Conservation (phyloP, 1,140 invertebrate genomes). For the Orchestia grillus region DNA sequence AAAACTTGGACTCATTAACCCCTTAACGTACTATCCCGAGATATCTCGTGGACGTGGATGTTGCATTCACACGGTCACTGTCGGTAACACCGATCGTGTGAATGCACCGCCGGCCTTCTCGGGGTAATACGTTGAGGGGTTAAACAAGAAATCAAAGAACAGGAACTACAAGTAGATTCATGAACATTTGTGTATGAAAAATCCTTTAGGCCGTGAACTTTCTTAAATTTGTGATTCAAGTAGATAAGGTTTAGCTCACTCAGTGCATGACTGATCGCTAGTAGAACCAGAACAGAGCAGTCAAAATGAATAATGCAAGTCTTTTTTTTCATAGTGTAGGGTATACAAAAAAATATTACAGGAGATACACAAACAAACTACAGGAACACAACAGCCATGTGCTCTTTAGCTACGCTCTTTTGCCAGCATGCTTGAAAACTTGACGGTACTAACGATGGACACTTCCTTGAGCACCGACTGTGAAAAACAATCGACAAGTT, state of each 20-base stretch:
- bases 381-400: neutral
- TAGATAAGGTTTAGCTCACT: neutral
- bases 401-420: neutral
- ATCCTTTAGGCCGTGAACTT: neutral
- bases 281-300: too few relatives aligned
- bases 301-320: neutral
- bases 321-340: neutral
- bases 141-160: neutral
- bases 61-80: too few relatives aligned
- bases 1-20: too few relatives aligned
- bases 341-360: neutral
- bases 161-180: neutral
- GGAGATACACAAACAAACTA: neutral
- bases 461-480: constrained; percentile 46
- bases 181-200: neutral
- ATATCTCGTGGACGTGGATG: too few relatives aligned
- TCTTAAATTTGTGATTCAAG: neutral
- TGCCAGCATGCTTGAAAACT: neutral
- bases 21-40: too few relatives aligned
- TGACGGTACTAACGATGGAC: constrained; percentile 50
- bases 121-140: too few relatives aligned
- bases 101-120: too few relatives aligned
- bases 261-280: neutral
- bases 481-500: constrained; percentile 17
- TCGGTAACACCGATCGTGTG: too few relatives aligned